Evolutionary conservation across 1,140 invertebrate genomes (phyloP), one percentile per base, ranked within the genome.

Genomic region (Solen grandis): DNA sequence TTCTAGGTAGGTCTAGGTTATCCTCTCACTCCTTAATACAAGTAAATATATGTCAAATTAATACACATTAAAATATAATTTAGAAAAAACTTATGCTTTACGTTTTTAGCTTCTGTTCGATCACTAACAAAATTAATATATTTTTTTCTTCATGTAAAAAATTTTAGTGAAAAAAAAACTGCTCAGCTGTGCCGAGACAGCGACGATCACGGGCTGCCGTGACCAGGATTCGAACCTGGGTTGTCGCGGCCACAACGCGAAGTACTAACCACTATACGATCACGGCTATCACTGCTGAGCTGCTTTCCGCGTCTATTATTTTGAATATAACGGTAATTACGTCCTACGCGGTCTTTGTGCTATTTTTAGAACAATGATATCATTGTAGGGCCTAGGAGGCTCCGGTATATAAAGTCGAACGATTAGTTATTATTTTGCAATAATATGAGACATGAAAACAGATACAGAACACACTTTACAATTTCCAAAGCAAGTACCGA

Each of bases 141-240:
- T 25, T 22, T 54, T n/a, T n/a, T n/a, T n/a, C n/a, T n/a, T n/a
- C n/a, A n/a, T n/a, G n/a, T n/a, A n/a, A n/a, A n/a, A 54, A 54
- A 19, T 54, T 25, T 25, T 22, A 63, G 0, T 14, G 5, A 36
- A 50, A 54, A 66, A 59, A 77, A 68, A 55, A 29, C 10, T 66
- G 31, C 36, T 77, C 62, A 68, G 63, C 52, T 57, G n/a, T n/a
- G n/a, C n/a, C n/a, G n/a, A n/a, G n/a, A n/a, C n/a, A n/a, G n/a
- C n/a, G n/a, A n/a, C n/a, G 62, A 41, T 38, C 74, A 77, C 74
- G 68, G 74, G n/a, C 65, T 96, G 96, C 96, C 96, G 95, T 96
- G 96, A 96, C 96, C 96, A 96, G 96, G 96, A 96, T 96, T 96
- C 95, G 96, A 96, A 96, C 95, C 96, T 96, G 95, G 95, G 96